Percentiles rank a stretch among this genome's conserved stretches.
phyloP scores from a whole-genome alignment of 2,888 invertebrate genomes.

The Oscheius sp. region DNA sequence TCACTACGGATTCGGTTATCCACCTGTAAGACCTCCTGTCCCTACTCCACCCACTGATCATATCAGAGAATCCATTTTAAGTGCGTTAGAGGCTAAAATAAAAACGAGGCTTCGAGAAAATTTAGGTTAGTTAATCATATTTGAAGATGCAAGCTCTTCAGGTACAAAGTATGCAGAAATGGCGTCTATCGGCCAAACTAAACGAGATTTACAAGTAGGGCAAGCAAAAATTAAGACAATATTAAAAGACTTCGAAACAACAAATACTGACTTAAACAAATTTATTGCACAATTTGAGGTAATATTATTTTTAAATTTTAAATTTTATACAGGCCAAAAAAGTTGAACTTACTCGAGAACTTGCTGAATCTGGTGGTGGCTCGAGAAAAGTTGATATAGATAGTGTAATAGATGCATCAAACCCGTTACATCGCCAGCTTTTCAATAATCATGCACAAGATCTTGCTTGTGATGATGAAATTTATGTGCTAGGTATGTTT shows the following conservation, averaged over 20 bases:
- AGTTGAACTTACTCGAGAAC: conserved; percentile 83
- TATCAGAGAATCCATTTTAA: conserved; percentile 88
- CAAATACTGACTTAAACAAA: conserved; percentile 52
- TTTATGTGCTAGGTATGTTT: conserved; percentile 91
- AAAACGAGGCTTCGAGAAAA: conserved; percentile 86
- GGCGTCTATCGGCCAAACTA: conserved; percentile 85
- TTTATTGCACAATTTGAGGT: conserved; percentile 27
- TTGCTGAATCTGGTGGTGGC: conserved; percentile 74
- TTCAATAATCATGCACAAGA: conserved; percentile 78
- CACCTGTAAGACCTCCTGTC: conserved; percentile 24
- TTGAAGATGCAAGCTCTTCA: conserved; percentile 34
- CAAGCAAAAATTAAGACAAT: conserved; percentile 60
- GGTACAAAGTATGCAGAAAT: conserved; percentile 79
- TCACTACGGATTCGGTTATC: conserved; percentile 25
- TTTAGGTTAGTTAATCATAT: conserved; percentile 75
- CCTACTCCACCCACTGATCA: conserved; percentile 77
- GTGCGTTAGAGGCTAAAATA: conserved; percentile 94
- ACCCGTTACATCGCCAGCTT: conserved; percentile 61
- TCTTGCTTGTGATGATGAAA: conserved; percentile 96
- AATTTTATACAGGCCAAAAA: conserved; percentile 89
- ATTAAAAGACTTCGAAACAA: conserved; percentile 59
- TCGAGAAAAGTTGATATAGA: conserved; percentile 17
- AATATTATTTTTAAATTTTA: neutral
- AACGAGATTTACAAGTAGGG: conserved; percentile 81
- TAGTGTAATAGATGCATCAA: conserved; percentile 46